These are phyloP conservation scores for Petrocephalus schoutedeni DNA, from an alignment of 2,797 vertebrate genomes.

Conservation along the genomic window DNA sequence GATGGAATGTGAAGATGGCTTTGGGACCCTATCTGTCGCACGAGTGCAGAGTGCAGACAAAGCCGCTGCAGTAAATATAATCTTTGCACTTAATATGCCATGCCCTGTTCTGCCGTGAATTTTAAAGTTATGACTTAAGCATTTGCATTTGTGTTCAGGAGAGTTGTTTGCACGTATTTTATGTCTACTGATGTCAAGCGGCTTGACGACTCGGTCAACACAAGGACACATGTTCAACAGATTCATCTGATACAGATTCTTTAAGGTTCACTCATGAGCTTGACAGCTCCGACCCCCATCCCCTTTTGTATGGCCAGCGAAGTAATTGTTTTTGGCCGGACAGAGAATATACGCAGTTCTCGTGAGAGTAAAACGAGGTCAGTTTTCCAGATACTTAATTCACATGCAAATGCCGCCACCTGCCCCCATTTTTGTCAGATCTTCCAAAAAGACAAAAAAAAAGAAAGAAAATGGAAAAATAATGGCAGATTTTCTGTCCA, in stretches of 20 bases:
- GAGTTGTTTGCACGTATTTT: not conserved
- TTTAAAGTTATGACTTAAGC: not conserved
- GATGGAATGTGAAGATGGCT: not conserved
- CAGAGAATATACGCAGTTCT: not conserved
- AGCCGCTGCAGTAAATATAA: not conserved
- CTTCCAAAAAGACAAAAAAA: constrained; percentile 15
- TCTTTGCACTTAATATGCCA: not conserved
- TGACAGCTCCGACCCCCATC: not conserved
- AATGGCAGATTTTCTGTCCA: constrained; percentile 11
- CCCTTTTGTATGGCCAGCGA: not conserved
- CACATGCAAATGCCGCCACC: not conserved
- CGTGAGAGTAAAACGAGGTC: not conserved
- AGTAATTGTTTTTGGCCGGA: not conserved
- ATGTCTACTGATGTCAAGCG: not conserved
- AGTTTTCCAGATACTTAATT: constrained; percentile 7
- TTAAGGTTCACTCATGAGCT: not conserved
- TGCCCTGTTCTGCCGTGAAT: not conserved
- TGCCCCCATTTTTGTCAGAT: not conserved
- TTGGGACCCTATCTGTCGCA: not conserved
- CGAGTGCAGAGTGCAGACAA: not conserved
- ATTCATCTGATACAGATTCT: not conserved
- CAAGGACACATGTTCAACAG: not conserved
- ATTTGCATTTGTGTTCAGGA: not conserved
- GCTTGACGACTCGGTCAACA: not conserved
- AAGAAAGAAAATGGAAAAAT: constrained; percentile 16